Base-by-base conservation (phyloP, 2,888 invertebrate species). In the Hipparchia semele region DNA sequence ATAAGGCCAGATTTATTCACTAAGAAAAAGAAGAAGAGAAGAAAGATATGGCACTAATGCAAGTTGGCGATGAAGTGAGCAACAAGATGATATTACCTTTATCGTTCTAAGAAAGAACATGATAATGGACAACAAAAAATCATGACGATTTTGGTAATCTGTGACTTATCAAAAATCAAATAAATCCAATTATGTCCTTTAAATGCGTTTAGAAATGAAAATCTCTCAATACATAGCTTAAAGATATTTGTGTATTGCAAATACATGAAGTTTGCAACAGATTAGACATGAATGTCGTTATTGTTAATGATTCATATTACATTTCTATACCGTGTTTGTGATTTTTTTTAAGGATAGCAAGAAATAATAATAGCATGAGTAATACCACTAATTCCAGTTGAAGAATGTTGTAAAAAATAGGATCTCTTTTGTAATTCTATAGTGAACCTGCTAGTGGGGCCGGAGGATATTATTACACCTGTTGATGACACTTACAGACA, bases 401-500 rank as follows among this genome's bases (percentile, higher is more conserved):
- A 62, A 13, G 13, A 54, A 66, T 45, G 45, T n/a, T 53, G 53
- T 45, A 67, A 67, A 67, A 33, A 23, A 65, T 51, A 33, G 12
- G 64, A 39, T 2, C 51, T 8, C 49, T 33, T 23, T 65, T 65
- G 64, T 65, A 6, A 51, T 64, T 49, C 49, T 13, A 62, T 53
- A 12, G 64, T 45, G 45, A 45, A 56, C 56, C 51, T 67, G 67
- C n/a, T n/a, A 59, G 59, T 33, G 23, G 23, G 23, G 23, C 23
- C 23, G 23, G 23, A 23, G 59, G 46, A 49, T 51, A 46, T 56
- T 67, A n/a, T 39, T 46, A 9, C 67, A 67, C 67, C 56, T 67
- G 67, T 67, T 45, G 56, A 67, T 45, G 45, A 3, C 45, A 67
- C 9, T 56, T 67, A 56, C 12, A 56, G 0, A 12, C 51, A 51